These are phyloP conservation scores for Stictocephala bisonia DNA, from an alignment of 2,888 invertebrate species.

Conservation along the genomic window DNA sequence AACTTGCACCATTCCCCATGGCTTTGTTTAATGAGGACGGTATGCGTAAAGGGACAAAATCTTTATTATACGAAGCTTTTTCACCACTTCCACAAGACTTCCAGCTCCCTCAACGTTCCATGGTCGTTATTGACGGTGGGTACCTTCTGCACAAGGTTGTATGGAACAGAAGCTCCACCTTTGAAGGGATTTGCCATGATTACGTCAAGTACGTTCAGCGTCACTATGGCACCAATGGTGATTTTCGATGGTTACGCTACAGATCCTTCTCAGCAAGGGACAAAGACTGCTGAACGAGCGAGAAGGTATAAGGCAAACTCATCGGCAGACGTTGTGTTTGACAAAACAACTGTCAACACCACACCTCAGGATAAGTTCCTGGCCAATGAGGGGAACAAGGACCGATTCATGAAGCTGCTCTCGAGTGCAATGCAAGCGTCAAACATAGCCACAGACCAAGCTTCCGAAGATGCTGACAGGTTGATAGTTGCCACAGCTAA, in stretches of 20 bases:
- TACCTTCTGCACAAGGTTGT: constrained; percentile 44
- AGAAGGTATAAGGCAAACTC: constrained; percentile 38
- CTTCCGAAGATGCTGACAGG: constrained; percentile 45
- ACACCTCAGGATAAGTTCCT: constrained; percentile 43
- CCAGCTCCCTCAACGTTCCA: constrained; percentile 32
- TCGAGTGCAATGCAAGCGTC: constrained; percentile 24
- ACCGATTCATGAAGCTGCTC: constrained; percentile 38
- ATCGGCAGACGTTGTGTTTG: constrained; percentile 38
- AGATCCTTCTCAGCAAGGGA: constrained; percentile 31
- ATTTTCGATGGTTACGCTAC: constrained; percentile 19
- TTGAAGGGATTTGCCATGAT: constrained; percentile 36
- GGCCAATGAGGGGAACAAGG: constrained; percentile 42
- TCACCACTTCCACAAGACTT: constrained; percentile 39
- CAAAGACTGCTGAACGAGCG: constrained; percentile 38
- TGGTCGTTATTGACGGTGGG: constrained; percentile 35
- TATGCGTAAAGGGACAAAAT: constrained; percentile 53
- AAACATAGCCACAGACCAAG: constrained; percentile 33
- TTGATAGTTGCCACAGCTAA: constrained; percentile 45
- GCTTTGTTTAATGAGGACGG: constrained; percentile 53
- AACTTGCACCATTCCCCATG: constrained; percentile 55
- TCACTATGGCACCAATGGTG: constrained; percentile 35
- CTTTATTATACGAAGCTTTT: constrained; percentile 27
- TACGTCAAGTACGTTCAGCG: constrained; percentile 43
- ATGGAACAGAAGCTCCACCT: constrained; percentile 42
- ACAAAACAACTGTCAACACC: constrained; percentile 33